Evolutionary conservation across 2,113 vertebrate genomes (phyloP).

Genomic region (Shinisaurus crocodilurus): DNA sequence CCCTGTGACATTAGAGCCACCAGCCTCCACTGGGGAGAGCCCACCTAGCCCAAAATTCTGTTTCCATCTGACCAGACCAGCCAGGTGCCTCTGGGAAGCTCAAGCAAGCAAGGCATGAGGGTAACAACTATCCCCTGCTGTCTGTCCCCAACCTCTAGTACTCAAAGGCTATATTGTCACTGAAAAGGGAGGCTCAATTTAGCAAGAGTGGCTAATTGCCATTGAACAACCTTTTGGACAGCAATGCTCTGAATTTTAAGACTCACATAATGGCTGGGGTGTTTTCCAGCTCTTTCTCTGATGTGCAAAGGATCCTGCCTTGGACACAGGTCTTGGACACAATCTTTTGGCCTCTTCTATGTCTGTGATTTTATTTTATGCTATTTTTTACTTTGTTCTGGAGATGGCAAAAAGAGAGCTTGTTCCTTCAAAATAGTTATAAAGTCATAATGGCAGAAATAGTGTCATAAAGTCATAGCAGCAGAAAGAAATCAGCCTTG

Average conservation of each 20-base stretch:
- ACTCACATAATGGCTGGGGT: neutral
- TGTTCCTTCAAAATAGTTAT: neutral
- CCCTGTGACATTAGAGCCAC: no score
- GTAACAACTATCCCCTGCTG: neutral
- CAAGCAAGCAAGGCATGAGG: neutral
- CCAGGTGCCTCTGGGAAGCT: neutral
- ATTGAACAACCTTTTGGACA: neutral
- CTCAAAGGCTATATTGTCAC: neutral
- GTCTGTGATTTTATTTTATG: neutral
- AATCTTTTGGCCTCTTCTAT: neutral
- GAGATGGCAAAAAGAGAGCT: neutral
- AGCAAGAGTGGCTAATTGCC: neutral
- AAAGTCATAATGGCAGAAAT: neutral
- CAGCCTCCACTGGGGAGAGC: no score
- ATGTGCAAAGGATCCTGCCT: neutral
- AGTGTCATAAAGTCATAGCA: neutral
- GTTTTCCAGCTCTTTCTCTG: neutral
- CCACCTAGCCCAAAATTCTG: neutral
- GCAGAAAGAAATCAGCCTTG: neutral
- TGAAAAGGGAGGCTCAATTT: neutral
- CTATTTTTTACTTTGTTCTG: neutral
- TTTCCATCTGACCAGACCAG: neutral
- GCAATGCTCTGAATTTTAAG: neutral
- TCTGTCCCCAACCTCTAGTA: neutral
- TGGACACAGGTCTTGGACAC: neutral